Base-by-base conservation (phyloP, 2,888 invertebrate species). In the Baronia brevicornis region DNA sequence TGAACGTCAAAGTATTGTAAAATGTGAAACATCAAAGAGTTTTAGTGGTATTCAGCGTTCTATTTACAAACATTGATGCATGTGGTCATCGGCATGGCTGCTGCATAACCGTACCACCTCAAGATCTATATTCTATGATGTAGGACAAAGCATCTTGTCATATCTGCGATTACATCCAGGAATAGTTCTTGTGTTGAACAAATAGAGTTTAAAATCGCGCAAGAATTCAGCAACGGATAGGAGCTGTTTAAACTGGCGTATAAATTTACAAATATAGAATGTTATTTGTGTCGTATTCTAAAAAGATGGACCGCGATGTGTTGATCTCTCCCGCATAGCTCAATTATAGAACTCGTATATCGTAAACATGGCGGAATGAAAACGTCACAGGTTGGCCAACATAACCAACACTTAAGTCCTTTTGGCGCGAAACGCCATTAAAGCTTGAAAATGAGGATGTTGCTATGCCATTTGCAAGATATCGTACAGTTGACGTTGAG, bases 271-370 rank as follows among this genome's bases (percentile, higher is more conserved):
- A 82, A 82, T 79, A 79, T 84, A 84, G 82, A 82, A 80, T 69
- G 80, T 80, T 84, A 84, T 84, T 84, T 80, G 79, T 80, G 82
- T 82, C 73, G 77, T 78, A 78, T 80, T 82, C 82, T 82, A 84
- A 82, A 84, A 84, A 82, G 82, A 82, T 84, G 79, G 73, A 79
- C 79, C 68, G 77, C 73, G 78, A 78, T 82, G 78, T 78, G 77
- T 78, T 77, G 73, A 80, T 74, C 79, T 82, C 84, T 84, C 84
- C 84, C 80, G 79, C 82, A 75, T 80, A 77, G 84, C 70, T 78
- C 80, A 78, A 77, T 84, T 78, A 80, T 84, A 84, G 82, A 74
- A 72, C 75, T 64, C 66, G 79, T 60, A 58, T 69, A 69, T 72
- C 61, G 75, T 69, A 63, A 70, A 69, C 63, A 59, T 51, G 48